Evolutionary conservation across 2,888 invertebrate genomes (phyloP).

Genomic region (Drosophila diplacantha): DNA sequence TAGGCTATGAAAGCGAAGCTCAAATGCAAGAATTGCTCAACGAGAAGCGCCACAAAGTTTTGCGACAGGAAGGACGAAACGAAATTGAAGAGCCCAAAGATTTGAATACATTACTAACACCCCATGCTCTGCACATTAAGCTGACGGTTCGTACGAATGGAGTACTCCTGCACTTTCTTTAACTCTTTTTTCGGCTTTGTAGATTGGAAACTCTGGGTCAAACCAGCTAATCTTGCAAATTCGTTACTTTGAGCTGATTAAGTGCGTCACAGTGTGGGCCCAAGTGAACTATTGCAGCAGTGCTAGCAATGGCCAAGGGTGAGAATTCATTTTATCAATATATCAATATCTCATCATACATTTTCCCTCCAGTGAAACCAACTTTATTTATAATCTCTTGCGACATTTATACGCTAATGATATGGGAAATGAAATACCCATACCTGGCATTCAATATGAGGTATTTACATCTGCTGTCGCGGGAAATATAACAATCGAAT

Average conservation of each 20-base stretch:
- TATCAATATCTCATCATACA: background rate
- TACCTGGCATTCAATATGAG: constrained; percentile 57
- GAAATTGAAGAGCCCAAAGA: constrained; percentile 12
- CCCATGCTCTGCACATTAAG: constrained; percentile 55
- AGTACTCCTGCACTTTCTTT: no score
- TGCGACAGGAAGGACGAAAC: constrained; percentile 29
- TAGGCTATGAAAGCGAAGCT: constrained; percentile 56
- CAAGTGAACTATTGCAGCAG: constrained; percentile 32
- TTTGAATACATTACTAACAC: constrained; percentile 22
- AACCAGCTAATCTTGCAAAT: constrained; percentile 43
- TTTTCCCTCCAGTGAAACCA: constrained; percentile 41
- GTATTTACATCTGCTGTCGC: constrained; percentile 15
- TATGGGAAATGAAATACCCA: constrained; percentile 52
- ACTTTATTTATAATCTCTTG: constrained; percentile 49
- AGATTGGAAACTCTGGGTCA: constrained; percentile 42
- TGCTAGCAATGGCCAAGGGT: constrained; percentile 43
- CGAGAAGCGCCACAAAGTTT: constrained; percentile 24
- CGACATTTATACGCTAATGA: constrained; percentile 53
- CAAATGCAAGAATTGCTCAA: constrained; percentile 54
- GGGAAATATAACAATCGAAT: background rate
- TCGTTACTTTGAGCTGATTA: constrained; percentile 53
- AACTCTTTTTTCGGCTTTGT: background rate
- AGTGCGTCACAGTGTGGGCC: constrained; percentile 51
- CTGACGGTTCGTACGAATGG: constrained; percentile 49
- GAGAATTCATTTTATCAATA: background rate